Conservation (phyloP, 1,140 invertebrate species). For the Ridgeia piscesae region DNA sequence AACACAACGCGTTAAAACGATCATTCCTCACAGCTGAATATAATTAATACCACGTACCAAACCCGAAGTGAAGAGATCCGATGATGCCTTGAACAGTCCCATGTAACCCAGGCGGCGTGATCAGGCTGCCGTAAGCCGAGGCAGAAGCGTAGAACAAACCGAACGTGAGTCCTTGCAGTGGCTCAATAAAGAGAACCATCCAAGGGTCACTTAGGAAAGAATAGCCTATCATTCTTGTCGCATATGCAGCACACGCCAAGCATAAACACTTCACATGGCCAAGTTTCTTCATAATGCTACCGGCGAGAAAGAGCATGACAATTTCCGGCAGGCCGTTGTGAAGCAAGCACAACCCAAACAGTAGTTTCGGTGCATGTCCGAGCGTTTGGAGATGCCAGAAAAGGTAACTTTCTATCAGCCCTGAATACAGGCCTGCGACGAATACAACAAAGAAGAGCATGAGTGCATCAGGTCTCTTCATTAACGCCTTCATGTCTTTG, state of each 20-base stretch:
- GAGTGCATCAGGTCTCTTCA: background rate
- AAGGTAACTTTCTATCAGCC: slow-evolving; percentile 82
- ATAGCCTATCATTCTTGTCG: slow-evolving; percentile 78
- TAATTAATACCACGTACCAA: slow-evolving; percentile 42
- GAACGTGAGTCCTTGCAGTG: slow-evolving; percentile 83
- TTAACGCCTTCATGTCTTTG: background rate
- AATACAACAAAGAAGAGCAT: slow-evolving; percentile 74
- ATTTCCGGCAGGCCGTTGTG: slow-evolving; percentile 85
- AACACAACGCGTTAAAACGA: too few species aligned
- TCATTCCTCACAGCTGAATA: too few species aligned
- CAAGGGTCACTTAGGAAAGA: slow-evolving; percentile 76
- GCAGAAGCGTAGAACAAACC: slow-evolving; percentile 87
- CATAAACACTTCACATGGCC: slow-evolving; percentile 82
- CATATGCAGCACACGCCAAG: slow-evolving; percentile 75
- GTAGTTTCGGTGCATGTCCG: slow-evolving; percentile 69
- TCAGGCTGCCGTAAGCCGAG: slow-evolving; percentile 82
- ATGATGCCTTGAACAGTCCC: slow-evolving; percentile 82
- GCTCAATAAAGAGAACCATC: slow-evolving; percentile 80
- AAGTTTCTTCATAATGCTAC: slow-evolving; percentile 76
- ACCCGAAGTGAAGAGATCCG: slow-evolving; percentile 67
- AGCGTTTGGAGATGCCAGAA: slow-evolving; percentile 84
- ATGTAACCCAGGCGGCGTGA: slow-evolving; percentile 82
- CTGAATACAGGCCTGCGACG: slow-evolving; percentile 79
- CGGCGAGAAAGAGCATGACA: slow-evolving; percentile 75
- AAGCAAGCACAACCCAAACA: slow-evolving; percentile 78